Evolutionary conservation across 1,140 invertebrate species (phyloP).

Genomic region (Tribolium castaneum): DNA sequence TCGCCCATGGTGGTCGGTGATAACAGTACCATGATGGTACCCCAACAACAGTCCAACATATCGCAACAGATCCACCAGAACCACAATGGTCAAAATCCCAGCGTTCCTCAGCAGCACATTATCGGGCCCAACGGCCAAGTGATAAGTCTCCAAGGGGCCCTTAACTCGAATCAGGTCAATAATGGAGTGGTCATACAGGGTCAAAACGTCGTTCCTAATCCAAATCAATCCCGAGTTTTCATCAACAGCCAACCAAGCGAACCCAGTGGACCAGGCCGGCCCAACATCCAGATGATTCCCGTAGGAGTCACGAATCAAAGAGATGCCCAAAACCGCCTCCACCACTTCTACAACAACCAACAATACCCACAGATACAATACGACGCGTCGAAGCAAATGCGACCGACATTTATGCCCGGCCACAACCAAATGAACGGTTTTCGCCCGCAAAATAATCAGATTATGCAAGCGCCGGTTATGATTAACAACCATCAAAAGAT

Average conservation of each 20-base stretch:
- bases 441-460: constrained; percentile 52
- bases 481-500: constrained; percentile 47
- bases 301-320: constrained; percentile 52
- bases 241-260: constrained; percentile 60
- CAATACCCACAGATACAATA: constrained; percentile 57
- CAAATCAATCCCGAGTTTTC: constrained; percentile 55
- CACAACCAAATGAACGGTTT: constrained; percentile 56
- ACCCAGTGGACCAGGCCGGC: constrained; percentile 61
- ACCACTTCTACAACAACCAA: constrained; percentile 58
- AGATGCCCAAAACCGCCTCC: constrained; percentile 62
- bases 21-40: constrained; percentile 53
- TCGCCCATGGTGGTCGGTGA: constrained; percentile 61
- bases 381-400: constrained; percentile 66
- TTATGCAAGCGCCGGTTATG: constrained; percentile 42
- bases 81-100: constrained; percentile 45
- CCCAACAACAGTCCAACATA: constrained; percentile 48
- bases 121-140: constrained; percentile 69
- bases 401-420: constrained; percentile 63
- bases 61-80: constrained; percentile 49
- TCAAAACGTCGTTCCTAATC: constrained; percentile 50
- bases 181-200: constrained; percentile 50
- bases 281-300: constrained; percentile 58
- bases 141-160: constrained; percentile 66
- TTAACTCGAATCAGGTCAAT: constrained; percentile 48
- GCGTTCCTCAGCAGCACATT: constrained; percentile 63